A percentile compares a stretch with the other conserved stretches of the same genome.
Evolutionary conservation across 2,888 invertebrate species (phyloP).

Genomic region (Ypsolopha scabrella): DNA sequence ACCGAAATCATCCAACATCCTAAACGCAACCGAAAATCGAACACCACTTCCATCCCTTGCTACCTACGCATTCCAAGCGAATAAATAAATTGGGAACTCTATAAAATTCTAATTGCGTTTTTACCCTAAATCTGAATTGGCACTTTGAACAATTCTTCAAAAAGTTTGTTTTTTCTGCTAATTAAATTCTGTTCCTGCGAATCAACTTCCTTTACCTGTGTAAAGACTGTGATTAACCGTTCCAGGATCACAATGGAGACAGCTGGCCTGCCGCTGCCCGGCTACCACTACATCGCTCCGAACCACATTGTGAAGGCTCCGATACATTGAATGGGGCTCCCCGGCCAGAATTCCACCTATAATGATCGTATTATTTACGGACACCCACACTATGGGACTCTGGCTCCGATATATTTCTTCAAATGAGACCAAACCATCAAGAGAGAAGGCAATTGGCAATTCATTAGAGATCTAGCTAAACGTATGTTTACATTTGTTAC

Average conservation of each 20-base stretch:
- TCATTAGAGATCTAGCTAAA: constrained; percentile 41
- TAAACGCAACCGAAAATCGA: too few species aligned
- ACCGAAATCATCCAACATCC: too few species aligned
- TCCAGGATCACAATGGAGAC: constrained; percentile 96
- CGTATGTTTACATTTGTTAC: constrained; percentile 71
- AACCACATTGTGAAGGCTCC: constrained; percentile 94
- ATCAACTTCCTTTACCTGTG: too few species aligned
- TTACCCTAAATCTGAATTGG: too few species aligned
- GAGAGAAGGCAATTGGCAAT: constrained; percentile 46
- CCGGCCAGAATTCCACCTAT: constrained; percentile 34
- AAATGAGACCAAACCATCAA: constrained; percentile 43
- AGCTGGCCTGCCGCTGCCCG: constrained; percentile 89
- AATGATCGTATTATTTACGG: constrained; percentile 18
- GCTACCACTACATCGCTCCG: constrained; percentile 92
- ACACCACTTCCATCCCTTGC: too few species aligned
- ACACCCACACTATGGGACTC: constrained; percentile 43
- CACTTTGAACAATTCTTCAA: too few species aligned
- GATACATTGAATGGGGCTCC: constrained; percentile 79
- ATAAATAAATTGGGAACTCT: too few species aligned
- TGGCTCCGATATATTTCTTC: constrained; percentile 56
- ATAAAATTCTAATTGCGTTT: too few species aligned
- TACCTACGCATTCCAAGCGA: too few species aligned
- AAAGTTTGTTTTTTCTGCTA: too few species aligned
- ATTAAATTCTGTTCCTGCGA: too few species aligned
- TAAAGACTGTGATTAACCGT: constrained; percentile 20